A percentile compares a stretch with the other conserved stretches of the same genome.
phyloP scores from a whole-genome alignment of 2,888 invertebrate species.

The Stomorhina lunata region DNA sequence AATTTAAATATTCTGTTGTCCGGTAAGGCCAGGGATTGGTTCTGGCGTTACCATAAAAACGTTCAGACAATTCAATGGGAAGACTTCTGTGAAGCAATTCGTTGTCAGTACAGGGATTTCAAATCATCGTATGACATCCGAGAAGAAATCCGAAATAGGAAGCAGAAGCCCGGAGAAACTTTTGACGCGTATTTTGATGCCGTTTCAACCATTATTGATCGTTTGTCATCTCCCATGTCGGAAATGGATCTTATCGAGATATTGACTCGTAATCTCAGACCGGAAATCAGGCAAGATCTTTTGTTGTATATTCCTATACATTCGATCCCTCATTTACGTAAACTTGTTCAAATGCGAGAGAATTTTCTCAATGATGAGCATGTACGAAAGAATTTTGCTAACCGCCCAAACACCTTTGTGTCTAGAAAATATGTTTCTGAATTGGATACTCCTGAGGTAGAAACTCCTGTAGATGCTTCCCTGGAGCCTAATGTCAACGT shows the following conservation, averaged over 20 bases:
- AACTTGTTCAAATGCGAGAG: neutral
- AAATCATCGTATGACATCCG: constrained; percentile 32
- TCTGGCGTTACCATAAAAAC: no score
- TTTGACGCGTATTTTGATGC: constrained; percentile 28
- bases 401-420: no score
- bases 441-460: no score
- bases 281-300: neutral
- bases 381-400: no score
- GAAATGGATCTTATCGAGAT: neutral
- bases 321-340: neutral
- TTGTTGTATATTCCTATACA: constrained; percentile 1
- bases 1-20: no score
- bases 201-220: neutral
- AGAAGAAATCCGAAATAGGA: constrained; percentile 37
- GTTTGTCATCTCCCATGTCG: neutral
- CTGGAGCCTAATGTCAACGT: no score
- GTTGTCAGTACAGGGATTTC: constrained; percentile 11
- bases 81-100: constrained; percentile 21
- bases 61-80: constrained; percentile 22
- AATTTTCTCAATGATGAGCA: constrained; percentile 14
- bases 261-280: neutral
- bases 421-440: no score
- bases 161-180: constrained; percentile 10
- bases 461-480: no score
- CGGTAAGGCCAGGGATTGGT: no score